phyloP scores from a whole-genome alignment of 1,140 invertebrate species.

The Cherax destructor region DNA sequence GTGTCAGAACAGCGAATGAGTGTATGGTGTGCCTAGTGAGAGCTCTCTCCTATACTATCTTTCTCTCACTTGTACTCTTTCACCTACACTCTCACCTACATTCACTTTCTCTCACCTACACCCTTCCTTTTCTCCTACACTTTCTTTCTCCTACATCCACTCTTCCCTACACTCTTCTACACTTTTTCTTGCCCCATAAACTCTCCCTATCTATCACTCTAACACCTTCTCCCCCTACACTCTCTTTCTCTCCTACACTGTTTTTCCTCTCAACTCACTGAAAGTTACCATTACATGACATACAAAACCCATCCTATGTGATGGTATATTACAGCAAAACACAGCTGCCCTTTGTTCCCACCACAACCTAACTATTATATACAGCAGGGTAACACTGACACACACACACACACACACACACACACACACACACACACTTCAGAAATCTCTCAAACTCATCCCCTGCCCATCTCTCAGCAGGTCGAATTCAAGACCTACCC shows the following conservation, averaged over 20 bases:
- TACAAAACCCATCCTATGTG: no score
- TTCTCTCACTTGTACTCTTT: slow-evolving; percentile 3
- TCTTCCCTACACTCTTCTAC: neutral
- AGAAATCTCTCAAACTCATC: no score
- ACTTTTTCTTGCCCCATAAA: neutral
- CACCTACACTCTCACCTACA: neutral
- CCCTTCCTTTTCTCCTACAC: neutral
- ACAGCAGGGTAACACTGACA: no score
- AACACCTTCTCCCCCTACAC: neutral
- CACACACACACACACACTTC: no score
- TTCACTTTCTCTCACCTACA: neutral
- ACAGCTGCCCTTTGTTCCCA: no score
- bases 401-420: no score
- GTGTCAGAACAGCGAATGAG: neutral
- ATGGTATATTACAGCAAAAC: no score
- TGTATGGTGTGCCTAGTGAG: neutral
- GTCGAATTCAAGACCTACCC: no score
- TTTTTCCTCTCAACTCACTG: neutral
- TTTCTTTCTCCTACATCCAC: neutral
- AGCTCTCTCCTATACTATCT: neutral
- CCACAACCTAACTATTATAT: no score
- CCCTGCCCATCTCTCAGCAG: no score
- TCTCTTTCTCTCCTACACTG: slow-evolving; percentile 20
- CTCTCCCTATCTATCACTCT: no score
- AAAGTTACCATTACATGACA: neutral